These are phyloP conservation scores for Spodoptera littoralis DNA, from an alignment of 2,888 invertebrate genomes.

Conservation along the genomic window DNA sequence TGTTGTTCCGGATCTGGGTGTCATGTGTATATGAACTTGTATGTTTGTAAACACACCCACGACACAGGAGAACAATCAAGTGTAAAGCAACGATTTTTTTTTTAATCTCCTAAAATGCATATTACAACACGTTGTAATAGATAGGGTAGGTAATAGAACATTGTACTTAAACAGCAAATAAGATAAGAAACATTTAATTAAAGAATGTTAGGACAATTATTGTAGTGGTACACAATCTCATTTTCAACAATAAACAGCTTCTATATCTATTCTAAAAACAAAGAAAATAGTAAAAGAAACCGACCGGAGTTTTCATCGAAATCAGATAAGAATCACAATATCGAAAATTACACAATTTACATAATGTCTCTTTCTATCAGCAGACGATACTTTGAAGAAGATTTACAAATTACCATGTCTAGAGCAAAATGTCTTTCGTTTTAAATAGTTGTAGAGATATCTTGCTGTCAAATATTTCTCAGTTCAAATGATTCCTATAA, in stretches of 20 bases:
- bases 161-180: background rate
- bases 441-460: background rate
- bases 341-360: constrained; percentile 24
- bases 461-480: too few species aligned
- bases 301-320: background rate
- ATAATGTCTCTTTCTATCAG: constrained; percentile 12
- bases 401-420: constrained; percentile 4
- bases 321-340: constrained; percentile 19
- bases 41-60: too few species aligned
- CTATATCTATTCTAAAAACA: background rate
- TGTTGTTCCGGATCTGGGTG: too few species aligned
- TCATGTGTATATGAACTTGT: too few species aligned
- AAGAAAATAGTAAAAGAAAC: constrained; percentile 6
- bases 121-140: too few species aligned
- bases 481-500: too few species aligned
- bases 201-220: background rate
- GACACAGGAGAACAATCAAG: too few species aligned
- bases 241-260: background rate
- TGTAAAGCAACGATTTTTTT: too few species aligned
- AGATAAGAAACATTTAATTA: background rate
- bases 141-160: too few species aligned
- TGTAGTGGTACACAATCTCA: background rate
- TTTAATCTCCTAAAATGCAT: too few species aligned
- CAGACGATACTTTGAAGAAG: background rate
- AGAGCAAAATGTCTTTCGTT: constrained; percentile 4